Percentiles rank a stretch among this genome's conserved stretches.
Conservation (phyloP, 2,888 invertebrate genomes). For the Platycheirus rosarum region DNA sequence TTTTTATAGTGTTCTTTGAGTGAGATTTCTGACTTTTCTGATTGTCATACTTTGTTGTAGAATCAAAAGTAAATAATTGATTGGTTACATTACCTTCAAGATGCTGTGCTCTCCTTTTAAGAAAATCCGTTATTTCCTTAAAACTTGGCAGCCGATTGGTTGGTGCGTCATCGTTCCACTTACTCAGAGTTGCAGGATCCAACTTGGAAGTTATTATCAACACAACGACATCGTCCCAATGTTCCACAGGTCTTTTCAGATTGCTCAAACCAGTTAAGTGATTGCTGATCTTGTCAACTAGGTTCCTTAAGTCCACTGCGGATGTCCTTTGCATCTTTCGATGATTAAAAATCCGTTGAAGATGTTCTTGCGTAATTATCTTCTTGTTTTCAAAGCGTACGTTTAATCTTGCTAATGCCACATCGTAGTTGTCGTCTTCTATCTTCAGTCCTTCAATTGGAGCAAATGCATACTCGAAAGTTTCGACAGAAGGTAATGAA, state of each 20-base stretch:
- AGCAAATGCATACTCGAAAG: slow-evolving; percentile 1
- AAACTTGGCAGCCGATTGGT: slow-evolving; percentile 9
- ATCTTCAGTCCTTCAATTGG: neutral
- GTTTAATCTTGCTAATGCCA: slow-evolving; percentile 8
- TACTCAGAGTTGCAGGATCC: slow-evolving; percentile 16
- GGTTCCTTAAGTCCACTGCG: neutral
- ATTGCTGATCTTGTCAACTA: no score
- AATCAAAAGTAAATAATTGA: slow-evolving; percentile 22
- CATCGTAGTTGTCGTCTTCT: slow-evolving; percentile 29
- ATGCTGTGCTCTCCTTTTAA: slow-evolving; percentile 25
- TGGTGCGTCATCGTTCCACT: slow-evolving; percentile 20
- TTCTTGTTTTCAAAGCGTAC: slow-evolving; percentile 28
- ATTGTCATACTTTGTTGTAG: neutral
- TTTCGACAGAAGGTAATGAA: slow-evolving; percentile 32
- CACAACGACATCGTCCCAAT: no score
- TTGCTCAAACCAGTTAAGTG: no score
- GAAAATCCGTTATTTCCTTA: slow-evolving; percentile 7
- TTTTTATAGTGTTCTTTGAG: neutral
- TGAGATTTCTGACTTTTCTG: neutral
- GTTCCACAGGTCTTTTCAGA: no score
- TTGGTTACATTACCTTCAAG: slow-evolving; percentile 12
- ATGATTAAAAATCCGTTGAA: slow-evolving; percentile 6
- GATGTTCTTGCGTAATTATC: slow-evolving; percentile 12
- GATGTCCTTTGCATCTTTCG: neutral
- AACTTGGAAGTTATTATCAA: slow-evolving; percentile 9